Conservation (phyloP, 2,888 invertebrate species). For the Eupithecia subumbrata region DNA sequence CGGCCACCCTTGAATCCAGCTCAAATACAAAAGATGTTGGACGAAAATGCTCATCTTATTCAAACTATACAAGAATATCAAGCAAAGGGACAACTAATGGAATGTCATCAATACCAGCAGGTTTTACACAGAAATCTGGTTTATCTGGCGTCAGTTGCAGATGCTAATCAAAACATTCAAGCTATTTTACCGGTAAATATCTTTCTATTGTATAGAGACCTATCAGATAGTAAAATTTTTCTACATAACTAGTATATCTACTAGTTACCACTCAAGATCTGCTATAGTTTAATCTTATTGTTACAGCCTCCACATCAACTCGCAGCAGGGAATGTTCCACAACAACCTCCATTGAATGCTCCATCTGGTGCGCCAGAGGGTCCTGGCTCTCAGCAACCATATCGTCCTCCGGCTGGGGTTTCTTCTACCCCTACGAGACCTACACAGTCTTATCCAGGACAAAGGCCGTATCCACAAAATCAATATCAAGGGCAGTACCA, state of each 20-base stretch:
- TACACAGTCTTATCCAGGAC: conserved; percentile 86
- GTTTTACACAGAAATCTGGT: conserved; percentile 97
- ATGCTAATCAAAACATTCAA: conserved; percentile 96
- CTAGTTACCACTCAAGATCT: too few relatives aligned
- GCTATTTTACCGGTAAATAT: conserved; percentile 92
- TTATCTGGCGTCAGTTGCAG: conserved; percentile 98
- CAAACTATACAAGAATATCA: conserved; percentile 99
- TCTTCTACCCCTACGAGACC: conserved; percentile 84
- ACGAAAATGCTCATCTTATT: conserved; percentile 98
- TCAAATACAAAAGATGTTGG: conserved; percentile 97
- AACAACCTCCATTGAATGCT: conserved; percentile 69
- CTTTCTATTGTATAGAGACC: background rate
- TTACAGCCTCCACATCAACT: conserved; percentile 84
- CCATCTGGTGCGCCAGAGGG: conserved; percentile 70
- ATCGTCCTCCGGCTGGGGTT: conserved; percentile 79
- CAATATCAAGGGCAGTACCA: conserved; percentile 86
- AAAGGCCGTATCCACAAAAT: conserved; percentile 87
- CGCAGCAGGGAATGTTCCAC: conserved; percentile 79
- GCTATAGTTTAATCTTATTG: conserved; percentile 33
- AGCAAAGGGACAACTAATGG: conserved; percentile 96
- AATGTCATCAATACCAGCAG: conserved; percentile 97
- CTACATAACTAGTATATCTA: too few relatives aligned
- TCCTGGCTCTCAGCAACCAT: conserved; percentile 76
- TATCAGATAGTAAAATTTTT: too few relatives aligned
- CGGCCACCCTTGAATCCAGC: conserved; percentile 91